Evolutionary conservation across 2,797 vertebrate genomes (phyloP).

Genomic region (Oreochromis mossambicus): DNA sequence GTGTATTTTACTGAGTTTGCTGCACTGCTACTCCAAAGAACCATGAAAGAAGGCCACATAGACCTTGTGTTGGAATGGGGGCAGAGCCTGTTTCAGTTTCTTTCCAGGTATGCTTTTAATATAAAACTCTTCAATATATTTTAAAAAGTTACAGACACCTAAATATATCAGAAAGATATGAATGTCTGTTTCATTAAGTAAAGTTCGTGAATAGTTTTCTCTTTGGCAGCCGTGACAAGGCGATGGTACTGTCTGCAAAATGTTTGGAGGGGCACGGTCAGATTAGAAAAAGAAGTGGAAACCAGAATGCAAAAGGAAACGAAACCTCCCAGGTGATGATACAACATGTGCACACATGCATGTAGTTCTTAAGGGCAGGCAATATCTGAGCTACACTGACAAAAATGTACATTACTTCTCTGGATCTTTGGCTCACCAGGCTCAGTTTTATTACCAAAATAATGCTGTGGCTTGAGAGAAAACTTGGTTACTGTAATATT

Average conservation of each 20-base stretch:
- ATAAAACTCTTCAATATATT: neutral
- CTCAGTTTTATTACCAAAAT: neutral
- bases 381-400: neutral
- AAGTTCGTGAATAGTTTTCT: neutral
- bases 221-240: conserved; percentile 42
- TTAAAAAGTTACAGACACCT: neutral
- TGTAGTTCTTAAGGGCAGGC: neutral
- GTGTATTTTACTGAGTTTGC: conserved; percentile 86
- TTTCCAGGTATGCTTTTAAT: conserved; percentile 77
- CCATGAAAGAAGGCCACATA: conserved; percentile 80
- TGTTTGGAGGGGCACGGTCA: neutral
- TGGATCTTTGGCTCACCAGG: neutral
- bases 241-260: neutral
- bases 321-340: conserved; percentile 44
- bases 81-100: conserved; percentile 57
- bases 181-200: neutral
- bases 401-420: neutral
- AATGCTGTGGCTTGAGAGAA: neutral
- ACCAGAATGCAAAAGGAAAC: neutral
- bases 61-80: conserved; percentile 78
- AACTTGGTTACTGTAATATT: neutral
- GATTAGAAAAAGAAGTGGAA: neutral
- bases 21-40: conserved; percentile 80
- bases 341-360: neutral
- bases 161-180: neutral